Evolutionary conservation across 2,797 vertebrate genomes (phyloP).

Genomic region (Buphagus erythrorhynchus): DNA sequence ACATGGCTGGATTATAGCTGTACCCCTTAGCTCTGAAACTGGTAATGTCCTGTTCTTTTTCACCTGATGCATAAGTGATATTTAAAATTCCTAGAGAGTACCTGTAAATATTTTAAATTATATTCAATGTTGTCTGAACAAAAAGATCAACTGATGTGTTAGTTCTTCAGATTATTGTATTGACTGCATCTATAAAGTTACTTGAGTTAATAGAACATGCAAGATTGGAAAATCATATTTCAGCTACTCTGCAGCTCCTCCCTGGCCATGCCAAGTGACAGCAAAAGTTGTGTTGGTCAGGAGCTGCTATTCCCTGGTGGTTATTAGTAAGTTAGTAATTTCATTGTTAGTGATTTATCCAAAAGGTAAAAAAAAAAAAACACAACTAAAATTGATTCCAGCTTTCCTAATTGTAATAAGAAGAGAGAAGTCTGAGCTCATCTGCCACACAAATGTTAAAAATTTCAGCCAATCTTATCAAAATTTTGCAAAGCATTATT

Average conservation of each 20-base stretch:
- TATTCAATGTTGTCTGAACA: neutral
- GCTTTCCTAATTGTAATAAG: neutral
- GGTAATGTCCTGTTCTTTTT: neutral
- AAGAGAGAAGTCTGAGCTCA: neutral
- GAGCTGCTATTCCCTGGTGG: neutral
- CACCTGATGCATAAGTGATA: neutral
- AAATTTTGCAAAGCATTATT: neutral
- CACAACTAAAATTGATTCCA: neutral
- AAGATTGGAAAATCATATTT: neutral
- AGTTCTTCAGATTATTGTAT: neutral
- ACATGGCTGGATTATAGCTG: accelerated
- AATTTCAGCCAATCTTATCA: neutral
- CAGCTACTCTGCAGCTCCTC: neutral
- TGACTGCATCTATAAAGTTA: neutral
- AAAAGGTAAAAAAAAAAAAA: neutral
- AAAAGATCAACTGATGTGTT: neutral
- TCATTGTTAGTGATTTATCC: neutral
- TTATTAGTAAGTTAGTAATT: neutral
- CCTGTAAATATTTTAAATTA: neutral
- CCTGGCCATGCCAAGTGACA: accelerated
- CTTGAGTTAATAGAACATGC: neutral
- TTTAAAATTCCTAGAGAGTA: neutral
- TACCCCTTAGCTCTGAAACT: neutral
- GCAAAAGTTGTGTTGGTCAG: neutral
- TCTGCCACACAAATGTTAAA: neutral